Conservation (phyloP, 2,888 invertebrate species). For the Leptinotarsa peninsularis region DNA sequence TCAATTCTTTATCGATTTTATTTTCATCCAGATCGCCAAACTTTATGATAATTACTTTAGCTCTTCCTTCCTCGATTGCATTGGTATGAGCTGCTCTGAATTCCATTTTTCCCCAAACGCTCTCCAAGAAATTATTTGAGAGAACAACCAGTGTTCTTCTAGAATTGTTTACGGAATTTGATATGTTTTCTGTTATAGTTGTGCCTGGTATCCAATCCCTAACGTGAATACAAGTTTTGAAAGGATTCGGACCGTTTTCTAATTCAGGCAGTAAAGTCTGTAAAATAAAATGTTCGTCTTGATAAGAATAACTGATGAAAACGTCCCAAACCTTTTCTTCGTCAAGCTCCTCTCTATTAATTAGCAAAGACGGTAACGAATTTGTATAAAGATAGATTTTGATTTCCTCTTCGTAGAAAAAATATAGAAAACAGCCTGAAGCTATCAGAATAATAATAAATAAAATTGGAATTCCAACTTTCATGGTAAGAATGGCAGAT, state of each 20-base stretch:
- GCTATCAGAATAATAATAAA: slow-evolving; percentile 58
- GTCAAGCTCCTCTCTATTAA: slow-evolving; percentile 78
- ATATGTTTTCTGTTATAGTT: slow-evolving; percentile 79
- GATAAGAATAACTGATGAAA: slow-evolving; percentile 84
- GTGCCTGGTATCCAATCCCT: slow-evolving; percentile 82
- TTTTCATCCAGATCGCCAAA: slow-evolving; percentile 76
- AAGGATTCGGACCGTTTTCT: slow-evolving; percentile 73
- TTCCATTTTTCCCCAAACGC: slow-evolving; percentile 82
- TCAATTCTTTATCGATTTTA: slow-evolving; percentile 74
- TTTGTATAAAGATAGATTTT: slow-evolving; percentile 77
- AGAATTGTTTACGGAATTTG: slow-evolving; percentile 77
- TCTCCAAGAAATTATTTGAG: slow-evolving; percentile 78
- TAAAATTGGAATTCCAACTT: slow-evolving; percentile 62
- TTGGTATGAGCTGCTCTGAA: slow-evolving; percentile 80
- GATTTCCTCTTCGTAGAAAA: slow-evolving; percentile 71
- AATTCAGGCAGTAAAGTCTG: slow-evolving; percentile 75
- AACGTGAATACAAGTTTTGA: slow-evolving; percentile 79
- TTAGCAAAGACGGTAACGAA: slow-evolving; percentile 72
- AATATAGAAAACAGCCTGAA: slow-evolving; percentile 65
- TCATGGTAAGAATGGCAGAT: slow-evolving; percentile 41
- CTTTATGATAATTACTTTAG: slow-evolving; percentile 78
- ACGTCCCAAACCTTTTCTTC: slow-evolving; percentile 79
- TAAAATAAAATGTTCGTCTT: slow-evolving; percentile 79
- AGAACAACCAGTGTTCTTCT: slow-evolving; percentile 78
- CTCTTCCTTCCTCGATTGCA: slow-evolving; percentile 76